These are phyloP conservation scores for Vimba vimba DNA, from an alignment of 2,113 vertebrate genomes.

Conservation along the genomic window DNA sequence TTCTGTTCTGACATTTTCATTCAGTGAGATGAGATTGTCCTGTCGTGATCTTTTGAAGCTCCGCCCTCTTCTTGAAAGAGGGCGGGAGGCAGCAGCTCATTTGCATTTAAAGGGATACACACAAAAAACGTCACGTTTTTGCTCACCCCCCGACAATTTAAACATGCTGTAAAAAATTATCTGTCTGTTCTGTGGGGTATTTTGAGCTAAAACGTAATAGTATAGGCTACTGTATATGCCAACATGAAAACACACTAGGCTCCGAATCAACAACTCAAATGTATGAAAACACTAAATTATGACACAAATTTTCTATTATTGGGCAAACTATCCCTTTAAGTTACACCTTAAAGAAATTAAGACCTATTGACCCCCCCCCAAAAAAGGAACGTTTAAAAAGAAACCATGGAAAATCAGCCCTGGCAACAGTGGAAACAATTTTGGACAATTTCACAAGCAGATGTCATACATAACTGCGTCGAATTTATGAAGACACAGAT, in stretches of 20 bases:
- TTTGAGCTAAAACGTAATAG: too few relatives aligned
- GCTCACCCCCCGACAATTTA: too few relatives aligned
- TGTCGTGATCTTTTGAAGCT: too few relatives aligned
- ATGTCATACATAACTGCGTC: conserved; percentile 29
- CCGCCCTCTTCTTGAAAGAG: too few relatives aligned
- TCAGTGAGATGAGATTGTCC: too few relatives aligned
- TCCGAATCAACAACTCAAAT: background rate
- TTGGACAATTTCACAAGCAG: background rate
- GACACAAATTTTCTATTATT: background rate
- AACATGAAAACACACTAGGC: background rate
- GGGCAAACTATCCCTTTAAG: background rate
- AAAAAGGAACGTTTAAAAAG: background rate
- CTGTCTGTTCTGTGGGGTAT: too few relatives aligned
- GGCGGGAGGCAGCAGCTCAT: too few relatives aligned
- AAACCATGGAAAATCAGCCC: background rate
- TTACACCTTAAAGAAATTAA: background rate
- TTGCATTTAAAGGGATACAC: too few relatives aligned
- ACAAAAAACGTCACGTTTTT: too few relatives aligned
- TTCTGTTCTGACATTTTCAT: too few relatives aligned
- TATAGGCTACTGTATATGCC: background rate
- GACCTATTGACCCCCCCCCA: conserved; percentile 19
- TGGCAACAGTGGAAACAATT: background rate
- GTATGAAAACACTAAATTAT: background rate
- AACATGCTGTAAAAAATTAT: too few relatives aligned
- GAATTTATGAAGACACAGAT: conserved; percentile 31